These are phyloP conservation scores for Oscheius sp. DNA, from an alignment of 2,888 invertebrate species.

Conservation along the genomic window DNA sequence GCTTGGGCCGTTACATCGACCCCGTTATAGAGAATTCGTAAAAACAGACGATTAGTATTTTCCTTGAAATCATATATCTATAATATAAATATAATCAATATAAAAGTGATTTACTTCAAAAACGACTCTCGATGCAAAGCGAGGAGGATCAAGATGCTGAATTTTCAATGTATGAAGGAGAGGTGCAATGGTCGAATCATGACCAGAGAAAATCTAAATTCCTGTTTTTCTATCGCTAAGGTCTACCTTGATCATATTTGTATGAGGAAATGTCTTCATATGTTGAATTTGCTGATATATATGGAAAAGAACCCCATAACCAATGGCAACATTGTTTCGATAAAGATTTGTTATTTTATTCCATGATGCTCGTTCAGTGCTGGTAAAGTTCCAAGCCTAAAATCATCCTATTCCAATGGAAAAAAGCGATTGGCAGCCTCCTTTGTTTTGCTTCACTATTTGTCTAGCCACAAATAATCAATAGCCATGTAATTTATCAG, in stretches of 20 bases:
- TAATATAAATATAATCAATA: neutral
- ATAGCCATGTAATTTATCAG: too few relatives aligned
- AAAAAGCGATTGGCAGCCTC: too few relatives aligned
- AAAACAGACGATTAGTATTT: slow-evolving; percentile 4
- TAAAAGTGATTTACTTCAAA: slow-evolving; percentile 84
- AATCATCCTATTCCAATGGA: neutral
- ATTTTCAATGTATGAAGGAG: slow-evolving; percentile 49
- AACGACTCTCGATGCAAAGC: slow-evolving; percentile 86
- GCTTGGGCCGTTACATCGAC: slow-evolving; percentile 41
- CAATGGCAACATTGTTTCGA: slow-evolving; percentile 33
- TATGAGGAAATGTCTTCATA: slow-evolving; percentile 41
- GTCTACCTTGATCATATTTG: slow-evolving; percentile 43
- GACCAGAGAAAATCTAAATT: slow-evolving; percentile 53
- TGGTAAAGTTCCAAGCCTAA: slow-evolving; percentile 44
- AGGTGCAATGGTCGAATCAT: slow-evolving; percentile 50
- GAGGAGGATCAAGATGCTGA: slow-evolving; percentile 74
- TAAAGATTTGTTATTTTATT: slow-evolving; percentile 36
- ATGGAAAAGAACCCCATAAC: slow-evolving; percentile 40
- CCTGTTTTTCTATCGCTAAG: neutral
- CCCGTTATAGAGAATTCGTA: slow-evolving; percentile 50
- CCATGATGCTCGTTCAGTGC: slow-evolving; percentile 30
- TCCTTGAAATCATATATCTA: slow-evolving; percentile 9
- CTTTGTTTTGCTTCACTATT: slow-evolving; percentile 15
- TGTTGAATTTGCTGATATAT: slow-evolving; percentile 29
- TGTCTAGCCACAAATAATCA: slow-evolving; percentile 25